These are phyloP conservation scores for Chaetura pelagica DNA, from an alignment of 2,113 vertebrate species.

Conservation along the genomic window DNA sequence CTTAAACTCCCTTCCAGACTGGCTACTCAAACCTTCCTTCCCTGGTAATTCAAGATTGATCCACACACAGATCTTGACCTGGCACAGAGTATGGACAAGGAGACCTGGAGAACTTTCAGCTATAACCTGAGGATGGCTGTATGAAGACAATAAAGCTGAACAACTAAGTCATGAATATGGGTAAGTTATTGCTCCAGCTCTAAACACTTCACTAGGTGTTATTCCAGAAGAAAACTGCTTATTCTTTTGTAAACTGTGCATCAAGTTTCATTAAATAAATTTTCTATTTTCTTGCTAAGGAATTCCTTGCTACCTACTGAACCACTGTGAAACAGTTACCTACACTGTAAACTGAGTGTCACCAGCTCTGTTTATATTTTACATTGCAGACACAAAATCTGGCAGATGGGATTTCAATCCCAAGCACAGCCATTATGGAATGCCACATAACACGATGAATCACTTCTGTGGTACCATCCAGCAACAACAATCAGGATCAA, in stretches of 20 bases:
- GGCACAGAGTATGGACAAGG: neutral
- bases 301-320: neutral
- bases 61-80: neutral
- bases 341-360: neutral
- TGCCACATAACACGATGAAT: neutral
- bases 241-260: neutral
- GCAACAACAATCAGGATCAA: fast-evolving
- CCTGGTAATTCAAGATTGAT: neutral
- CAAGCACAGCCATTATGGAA: neutral
- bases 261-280: neutral
- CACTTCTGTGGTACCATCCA: neutral
- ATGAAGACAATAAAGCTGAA: neutral
- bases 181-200: neutral
- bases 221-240: neutral
- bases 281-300: neutral
- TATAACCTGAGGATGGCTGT: neutral
- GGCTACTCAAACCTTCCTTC: neutral
- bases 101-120: neutral
- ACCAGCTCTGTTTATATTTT: neutral
- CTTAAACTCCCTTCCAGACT: neutral
- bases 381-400: neutral
- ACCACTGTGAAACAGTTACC: neutral
- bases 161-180: neutral
- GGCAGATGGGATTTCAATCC: neutral
- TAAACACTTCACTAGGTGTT: neutral